Conservation (phyloP, 2,797 vertebrate genomes). For the Coregonus sp. region DNA sequence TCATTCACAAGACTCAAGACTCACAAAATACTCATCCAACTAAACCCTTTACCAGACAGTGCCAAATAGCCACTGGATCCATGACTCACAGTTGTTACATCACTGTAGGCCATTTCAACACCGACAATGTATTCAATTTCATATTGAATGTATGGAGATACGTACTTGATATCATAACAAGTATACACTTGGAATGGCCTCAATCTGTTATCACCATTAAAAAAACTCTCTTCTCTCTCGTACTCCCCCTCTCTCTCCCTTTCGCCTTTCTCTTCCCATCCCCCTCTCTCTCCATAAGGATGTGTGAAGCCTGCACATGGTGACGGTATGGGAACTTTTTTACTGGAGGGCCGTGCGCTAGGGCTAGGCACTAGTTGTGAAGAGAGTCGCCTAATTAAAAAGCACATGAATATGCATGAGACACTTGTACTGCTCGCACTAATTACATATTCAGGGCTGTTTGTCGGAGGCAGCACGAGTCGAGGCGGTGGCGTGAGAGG, state of each 20-base stretch:
- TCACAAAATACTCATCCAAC: not conserved
- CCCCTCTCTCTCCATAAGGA: conserved; percentile 13
- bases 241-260: not conserved
- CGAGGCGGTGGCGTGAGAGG: conserved; percentile 68
- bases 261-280: conserved; percentile 10
- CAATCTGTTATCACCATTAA: not conserved
- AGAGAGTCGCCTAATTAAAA: conserved; percentile 90
- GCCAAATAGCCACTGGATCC: not conserved
- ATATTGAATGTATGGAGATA: not conserved
- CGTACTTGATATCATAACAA: not conserved
- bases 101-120: not conserved
- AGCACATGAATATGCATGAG: conserved; percentile 94
- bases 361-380: conserved; percentile 75
- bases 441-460: conserved; percentile 86
- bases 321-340: conserved; percentile 76
- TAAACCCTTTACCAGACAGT: not conserved
- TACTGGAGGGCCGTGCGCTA: conserved; percentile 36
- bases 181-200: not conserved
- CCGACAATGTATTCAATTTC: not conserved
- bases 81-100: not conserved
- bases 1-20: not conserved
- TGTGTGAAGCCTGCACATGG: conserved; percentile 26
- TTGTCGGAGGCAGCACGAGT: conserved; percentile 46
- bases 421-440: conserved; percentile 88
- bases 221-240: not conserved